Base-by-base conservation (phyloP, 2,888 invertebrate species). In the Erebia aethiops region DNA sequence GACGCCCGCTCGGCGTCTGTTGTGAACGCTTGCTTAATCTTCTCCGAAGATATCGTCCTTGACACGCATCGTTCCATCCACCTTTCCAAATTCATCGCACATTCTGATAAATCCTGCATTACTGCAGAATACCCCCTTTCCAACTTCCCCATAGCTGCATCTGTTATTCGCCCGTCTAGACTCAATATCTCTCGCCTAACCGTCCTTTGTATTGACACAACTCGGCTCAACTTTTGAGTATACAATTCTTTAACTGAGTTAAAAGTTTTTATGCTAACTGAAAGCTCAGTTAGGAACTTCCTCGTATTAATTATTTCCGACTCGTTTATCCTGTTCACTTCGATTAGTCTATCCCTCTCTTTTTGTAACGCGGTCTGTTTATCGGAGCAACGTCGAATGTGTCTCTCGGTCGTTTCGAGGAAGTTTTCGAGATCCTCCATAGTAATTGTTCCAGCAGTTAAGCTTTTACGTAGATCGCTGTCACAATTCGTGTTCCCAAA, bases 391-490 rank as follows among this genome's bases (percentile, higher is more conserved):
- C 87, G 83, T 68, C 83, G 85, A 16, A 92, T 72, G 74, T 91
- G 92, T 75, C 83, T 85, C 69, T 93, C 93, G 1, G 91, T 92
- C 0, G 91, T 92, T 74, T 93, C 93, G 56, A 93, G 77, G 81
- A 92, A 93, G 77, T 89, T 90, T 76, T 93, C 93, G 16, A 93
- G 78, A 67, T 92, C 92, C 72, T 92, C 91, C 88, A 92, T 91
- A 0, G 92, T 92, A 8, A 93, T 82, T 0, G 87, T 81, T 8
- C 91, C 92, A 0, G 88, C 85, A 69, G 78, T 86, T 13, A 91
- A 74, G 57, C 87, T 85, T 7, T 90, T 84, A 67, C 87, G 81
- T 10, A 91, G 72, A 7, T 92, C 92, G 61, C 78, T 83, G 35
- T 91, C 92, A 62, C 82, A 80, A 70, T 81, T 85, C 2, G 85